Evolutionary conservation across 1,140 invertebrate genomes (phyloP).

Genomic region (Diorhabda sublineata): DNA sequence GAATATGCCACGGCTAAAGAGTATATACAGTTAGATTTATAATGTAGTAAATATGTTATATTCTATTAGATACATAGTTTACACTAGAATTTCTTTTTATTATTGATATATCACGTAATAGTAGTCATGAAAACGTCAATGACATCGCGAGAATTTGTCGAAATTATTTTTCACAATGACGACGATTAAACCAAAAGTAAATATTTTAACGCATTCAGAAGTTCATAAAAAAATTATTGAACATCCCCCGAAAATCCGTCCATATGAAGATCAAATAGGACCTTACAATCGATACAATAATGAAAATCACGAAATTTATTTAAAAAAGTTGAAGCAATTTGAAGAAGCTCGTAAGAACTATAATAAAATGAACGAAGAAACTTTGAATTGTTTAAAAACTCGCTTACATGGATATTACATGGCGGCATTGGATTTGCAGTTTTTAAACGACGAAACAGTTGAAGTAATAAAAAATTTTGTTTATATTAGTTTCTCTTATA

Average conservation of each 20-base stretch:
- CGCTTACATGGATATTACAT: slow-evolving; percentile 23
- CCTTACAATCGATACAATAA: slow-evolving; percentile 27
- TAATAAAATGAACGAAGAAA: slow-evolving; percentile 27
- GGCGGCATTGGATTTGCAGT: slow-evolving; percentile 15
- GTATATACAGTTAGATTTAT: too few species aligned
- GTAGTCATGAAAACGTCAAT: too few species aligned
- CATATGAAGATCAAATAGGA: slow-evolving; percentile 25
- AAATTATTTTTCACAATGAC: too few species aligned
- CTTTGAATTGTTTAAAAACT: slow-evolving; percentile 13
- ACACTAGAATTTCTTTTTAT: too few species aligned
- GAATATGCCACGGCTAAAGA: too few species aligned
- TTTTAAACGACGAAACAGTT: slow-evolving; percentile 17
- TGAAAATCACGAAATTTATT: slow-evolving; percentile 31
- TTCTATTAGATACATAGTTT: too few species aligned
- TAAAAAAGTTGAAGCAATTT: slow-evolving; percentile 28
- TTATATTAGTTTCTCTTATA: neutral
- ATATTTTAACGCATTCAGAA: slow-evolving; percentile 11
- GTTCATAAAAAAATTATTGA: slow-evolving; percentile 25
- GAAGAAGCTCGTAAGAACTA: slow-evolving; percentile 22
- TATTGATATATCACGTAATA: too few species aligned
- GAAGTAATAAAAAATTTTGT: neutral
- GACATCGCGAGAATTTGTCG: too few species aligned
- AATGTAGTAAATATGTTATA: too few species aligned
- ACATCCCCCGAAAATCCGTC: slow-evolving; percentile 16
- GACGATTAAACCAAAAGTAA: neutral